A percentile compares a stretch with the other conserved stretches of the same genome.
Conservation (phyloP, 2,113 vertebrate genomes). For the Tonatia bakeri region DNA sequence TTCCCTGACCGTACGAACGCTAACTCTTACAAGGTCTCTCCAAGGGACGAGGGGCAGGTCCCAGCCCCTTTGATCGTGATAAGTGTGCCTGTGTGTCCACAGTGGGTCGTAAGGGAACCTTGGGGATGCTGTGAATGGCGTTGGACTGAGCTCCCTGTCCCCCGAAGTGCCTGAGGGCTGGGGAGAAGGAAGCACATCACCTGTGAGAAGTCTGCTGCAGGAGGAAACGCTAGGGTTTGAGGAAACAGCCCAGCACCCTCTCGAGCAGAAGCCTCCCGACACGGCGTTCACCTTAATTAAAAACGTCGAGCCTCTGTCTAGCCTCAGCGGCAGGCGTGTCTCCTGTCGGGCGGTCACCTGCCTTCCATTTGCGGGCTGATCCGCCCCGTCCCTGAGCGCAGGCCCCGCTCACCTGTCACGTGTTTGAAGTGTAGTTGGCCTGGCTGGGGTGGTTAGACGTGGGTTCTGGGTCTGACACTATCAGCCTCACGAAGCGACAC, state of each 20-base stretch:
- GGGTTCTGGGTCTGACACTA: not conserved
- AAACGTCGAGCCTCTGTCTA: accelerated
- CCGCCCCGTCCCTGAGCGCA: not conserved
- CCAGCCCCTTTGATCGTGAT: not conserved
- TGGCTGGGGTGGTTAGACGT: not conserved
- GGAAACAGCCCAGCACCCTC: not conserved
- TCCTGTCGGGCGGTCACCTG: not conserved
- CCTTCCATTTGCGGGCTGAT: not conserved
- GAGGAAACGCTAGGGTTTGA: not conserved
- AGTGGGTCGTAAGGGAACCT: not conserved
- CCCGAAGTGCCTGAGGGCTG: not conserved
- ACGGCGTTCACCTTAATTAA: not conserved
- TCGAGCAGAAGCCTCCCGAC: not conserved
- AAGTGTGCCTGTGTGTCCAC: not conserved
- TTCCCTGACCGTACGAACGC: not conserved
- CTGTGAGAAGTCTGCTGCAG: not conserved
- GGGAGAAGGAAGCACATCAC: not conserved
- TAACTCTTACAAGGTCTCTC: not conserved
- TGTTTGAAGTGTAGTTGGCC: not conserved
- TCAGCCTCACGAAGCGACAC: not conserved
- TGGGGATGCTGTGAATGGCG: not conserved
- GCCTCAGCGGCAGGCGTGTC: not conserved
- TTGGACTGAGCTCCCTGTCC: not conserved
- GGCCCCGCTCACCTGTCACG: accelerated
- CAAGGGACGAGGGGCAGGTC: not conserved